Conservation (phyloP, 2,113 vertebrate genomes). For the Pionites leucogaster region DNA sequence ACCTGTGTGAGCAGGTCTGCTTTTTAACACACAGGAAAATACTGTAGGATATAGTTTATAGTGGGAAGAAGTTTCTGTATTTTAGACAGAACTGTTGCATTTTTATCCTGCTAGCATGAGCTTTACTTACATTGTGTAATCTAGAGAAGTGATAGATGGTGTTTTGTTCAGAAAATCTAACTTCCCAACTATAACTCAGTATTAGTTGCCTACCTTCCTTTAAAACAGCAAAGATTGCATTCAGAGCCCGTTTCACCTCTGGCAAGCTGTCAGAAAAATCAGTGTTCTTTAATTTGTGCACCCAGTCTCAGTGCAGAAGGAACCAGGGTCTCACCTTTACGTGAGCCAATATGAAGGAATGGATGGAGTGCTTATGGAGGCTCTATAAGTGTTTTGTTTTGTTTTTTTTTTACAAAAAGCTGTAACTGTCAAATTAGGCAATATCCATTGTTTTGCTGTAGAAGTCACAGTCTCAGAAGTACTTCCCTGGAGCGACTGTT, state of each 20-base stretch:
- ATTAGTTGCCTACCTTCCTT: background rate
- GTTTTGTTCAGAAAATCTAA: background rate
- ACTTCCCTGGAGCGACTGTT: background rate
- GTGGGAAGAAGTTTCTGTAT: background rate
- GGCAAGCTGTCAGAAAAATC: background rate
- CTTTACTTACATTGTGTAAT: background rate
- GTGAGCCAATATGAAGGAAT: background rate
- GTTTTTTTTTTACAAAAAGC: background rate
- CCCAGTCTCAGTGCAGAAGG: background rate
- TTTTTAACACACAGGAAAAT: background rate
- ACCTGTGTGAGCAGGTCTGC: background rate
- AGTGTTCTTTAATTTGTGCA: background rate
- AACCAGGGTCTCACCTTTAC: background rate
- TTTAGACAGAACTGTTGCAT: background rate
- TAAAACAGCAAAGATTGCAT: background rate
- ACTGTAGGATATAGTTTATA: background rate
- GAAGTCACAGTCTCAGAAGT: background rate
- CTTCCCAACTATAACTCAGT: background rate
- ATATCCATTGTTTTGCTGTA: background rate
- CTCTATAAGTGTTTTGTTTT: background rate
- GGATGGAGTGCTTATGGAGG: background rate
- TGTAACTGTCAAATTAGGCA: background rate
- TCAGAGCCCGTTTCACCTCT: background rate
- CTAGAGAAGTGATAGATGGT: background rate
- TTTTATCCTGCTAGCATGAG: background rate